Base-by-base conservation (phyloP, 2,113 vertebrate species). In the Balaeniceps rex region DNA sequence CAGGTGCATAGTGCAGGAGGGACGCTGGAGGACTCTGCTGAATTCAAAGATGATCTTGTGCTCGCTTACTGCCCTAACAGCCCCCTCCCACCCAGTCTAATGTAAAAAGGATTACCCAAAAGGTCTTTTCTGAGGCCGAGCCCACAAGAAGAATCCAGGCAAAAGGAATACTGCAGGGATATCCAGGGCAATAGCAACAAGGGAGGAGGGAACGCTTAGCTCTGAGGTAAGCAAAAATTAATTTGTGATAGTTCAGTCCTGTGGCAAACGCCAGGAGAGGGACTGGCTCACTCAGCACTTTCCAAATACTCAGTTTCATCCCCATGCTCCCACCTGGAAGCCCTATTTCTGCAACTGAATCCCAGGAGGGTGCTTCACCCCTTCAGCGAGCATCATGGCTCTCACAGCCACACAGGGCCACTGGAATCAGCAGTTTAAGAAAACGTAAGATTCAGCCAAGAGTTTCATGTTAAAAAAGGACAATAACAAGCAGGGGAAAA, bases 281-380 rank as follows among this genome's bases (percentile, higher is more conserved):
- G 52, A 47, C 28, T 40, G 51, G 77, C 77, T 88, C 63, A 0
- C 65, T 95, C 92, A 93, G 94, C 94, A 61, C 65, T 72, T 76
- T 25, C 52, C 69, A 79, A 58, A 76, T 10, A 17, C 46, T 88
- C 34, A 4, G 10, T 64, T 87, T 87, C 87, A 74, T 17, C 63
- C 31, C 63, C 46, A 11, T 61, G 70, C n/a, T 91, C 87, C 66
- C 92, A 95, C 92, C 85, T 96, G 82, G 75, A 90, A 95, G 75
- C 54, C 52, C 49, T 82, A 11, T 33, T 80, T 70, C 87, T 93
- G 70, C 81, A 80, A 6, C 36, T 42, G 46, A 96, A 63, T 69
- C 87, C 66, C 90, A 74, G 75, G 70, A 93, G 78, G 66, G 36
- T 84, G 76, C 58, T 91, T 81, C 61, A 82, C 28, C 52, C 47